Percentiles rank a stretch among this genome's conserved stretches.
Evolutionary conservation across 30 jellyfish, hydroid and myxozoan genomes (phyloP).

Genomic region (Phacellophora camtschatica): DNA sequence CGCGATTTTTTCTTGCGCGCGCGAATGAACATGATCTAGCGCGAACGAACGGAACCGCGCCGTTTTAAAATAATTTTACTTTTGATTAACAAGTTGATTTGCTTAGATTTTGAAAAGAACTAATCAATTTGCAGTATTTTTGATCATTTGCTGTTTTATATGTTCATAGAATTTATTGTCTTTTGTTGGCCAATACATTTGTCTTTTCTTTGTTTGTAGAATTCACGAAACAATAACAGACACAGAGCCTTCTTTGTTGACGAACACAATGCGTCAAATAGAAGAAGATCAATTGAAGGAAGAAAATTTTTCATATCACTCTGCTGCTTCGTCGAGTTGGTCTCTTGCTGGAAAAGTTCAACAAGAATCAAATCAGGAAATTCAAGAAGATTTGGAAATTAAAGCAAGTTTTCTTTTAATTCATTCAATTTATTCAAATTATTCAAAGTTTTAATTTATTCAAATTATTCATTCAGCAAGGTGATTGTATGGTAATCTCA

Average conservation of each 20-base stretch:
- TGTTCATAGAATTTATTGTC: neutral
- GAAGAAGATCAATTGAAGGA: conserved; percentile 59
- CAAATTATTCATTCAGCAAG: too few species aligned
- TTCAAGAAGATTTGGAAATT: conserved; percentile 45
- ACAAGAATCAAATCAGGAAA: conserved; percentile 39
- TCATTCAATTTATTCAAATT: too few species aligned
- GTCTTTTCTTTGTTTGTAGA: neutral
- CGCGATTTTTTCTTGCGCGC: too few species aligned
- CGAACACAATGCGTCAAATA: neutral
- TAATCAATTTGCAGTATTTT: too few species aligned
- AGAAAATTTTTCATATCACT: conserved; percentile 57
- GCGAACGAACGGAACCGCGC: too few species aligned
- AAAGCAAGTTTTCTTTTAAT: neutral
- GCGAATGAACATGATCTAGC: too few species aligned
- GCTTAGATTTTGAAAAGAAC: too few species aligned
- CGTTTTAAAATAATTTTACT: too few species aligned
- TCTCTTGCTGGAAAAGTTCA: conserved; percentile 52
- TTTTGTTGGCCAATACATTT: neutral
- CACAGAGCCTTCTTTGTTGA: conserved; percentile 27
- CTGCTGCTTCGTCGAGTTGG: conserved; percentile 77
- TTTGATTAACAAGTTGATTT: too few species aligned
- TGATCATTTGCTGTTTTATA: too few species aligned
- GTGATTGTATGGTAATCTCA: too few species aligned
- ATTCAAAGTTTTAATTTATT: too few species aligned
- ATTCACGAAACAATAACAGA: conserved; percentile 37